Evolutionary conservation across 2,113 vertebrate genomes (phyloP).

Genomic region (Craseonycteris thonglongyai): DNA sequence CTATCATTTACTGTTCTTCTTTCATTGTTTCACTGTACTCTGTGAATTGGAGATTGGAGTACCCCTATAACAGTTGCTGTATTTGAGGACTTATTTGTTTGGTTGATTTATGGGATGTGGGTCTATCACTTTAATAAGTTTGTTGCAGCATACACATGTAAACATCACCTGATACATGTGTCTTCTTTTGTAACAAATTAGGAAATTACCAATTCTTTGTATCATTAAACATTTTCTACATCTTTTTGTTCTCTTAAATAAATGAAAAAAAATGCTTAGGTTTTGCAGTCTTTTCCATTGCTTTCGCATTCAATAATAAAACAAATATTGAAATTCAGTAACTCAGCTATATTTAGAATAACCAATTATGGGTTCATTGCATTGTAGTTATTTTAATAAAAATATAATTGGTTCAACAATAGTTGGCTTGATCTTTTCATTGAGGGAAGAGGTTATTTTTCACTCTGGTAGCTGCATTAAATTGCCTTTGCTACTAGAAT

Average conservation of each 20-base stretch:
- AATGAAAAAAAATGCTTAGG: slow-evolving; percentile 40
- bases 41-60: not conserved
- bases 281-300: slow-evolving; percentile 36
- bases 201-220: slow-evolving; percentile 51
- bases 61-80: not conserved
- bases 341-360: slow-evolving; percentile 54
- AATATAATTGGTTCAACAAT: slow-evolving; percentile 57
- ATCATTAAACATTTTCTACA: slow-evolving; percentile 44
- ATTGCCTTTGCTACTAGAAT: slow-evolving; percentile 61
- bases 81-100: not conserved
- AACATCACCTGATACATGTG: slow-evolving; percentile 57
- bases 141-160: slow-evolving; percentile 1
- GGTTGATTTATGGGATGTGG: slow-evolving; percentile 20
- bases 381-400: slow-evolving; percentile 61
- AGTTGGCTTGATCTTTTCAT: slow-evolving; percentile 61
- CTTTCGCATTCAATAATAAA: slow-evolving; percentile 60
- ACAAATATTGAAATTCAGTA: slow-evolving; percentile 61
- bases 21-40: not conserved
- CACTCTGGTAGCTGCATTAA: slow-evolving; percentile 57
- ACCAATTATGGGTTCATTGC: slow-evolving; percentile 54
- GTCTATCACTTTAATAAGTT: slow-evolving; percentile 23
- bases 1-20: too few species aligned
- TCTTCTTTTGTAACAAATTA: slow-evolving; percentile 56
- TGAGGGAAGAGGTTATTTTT: slow-evolving; percentile 60
- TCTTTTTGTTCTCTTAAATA: slow-evolving; percentile 56